Evolutionary conservation across 2,888 invertebrate genomes (phyloP).

Genomic region (Luffia ferchaultella): DNA sequence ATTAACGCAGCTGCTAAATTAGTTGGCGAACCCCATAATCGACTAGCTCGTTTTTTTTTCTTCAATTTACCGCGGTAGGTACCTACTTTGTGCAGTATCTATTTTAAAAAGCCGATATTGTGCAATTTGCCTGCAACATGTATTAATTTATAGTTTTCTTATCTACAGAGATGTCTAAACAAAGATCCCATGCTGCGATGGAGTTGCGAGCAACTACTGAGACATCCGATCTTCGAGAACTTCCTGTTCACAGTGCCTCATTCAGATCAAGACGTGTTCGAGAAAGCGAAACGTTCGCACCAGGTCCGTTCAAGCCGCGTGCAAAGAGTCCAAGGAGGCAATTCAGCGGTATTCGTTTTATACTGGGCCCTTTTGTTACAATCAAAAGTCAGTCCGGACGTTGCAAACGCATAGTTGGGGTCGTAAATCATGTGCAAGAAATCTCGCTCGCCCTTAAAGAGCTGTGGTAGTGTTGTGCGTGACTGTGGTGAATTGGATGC

Average conservation of each 20-base stretch:
- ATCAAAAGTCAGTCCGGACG: too few species aligned
- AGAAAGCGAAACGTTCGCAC: slow-evolving; percentile 47
- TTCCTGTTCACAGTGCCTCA: slow-evolving; percentile 84
- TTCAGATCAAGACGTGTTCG: slow-evolving; percentile 68
- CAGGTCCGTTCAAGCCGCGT: slow-evolving; percentile 28
- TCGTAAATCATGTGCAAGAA: too few species aligned
- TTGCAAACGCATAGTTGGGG: too few species aligned
- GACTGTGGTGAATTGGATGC: too few species aligned
- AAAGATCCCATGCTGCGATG: slow-evolving; percentile 92
- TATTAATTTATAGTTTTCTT: not conserved
- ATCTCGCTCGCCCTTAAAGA: too few species aligned
- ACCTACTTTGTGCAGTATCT: not conserved
- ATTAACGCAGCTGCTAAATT: too few species aligned
- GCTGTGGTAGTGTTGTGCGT: too few species aligned
- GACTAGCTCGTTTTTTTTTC: too few species aligned
- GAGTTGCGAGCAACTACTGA: slow-evolving; percentile 90
- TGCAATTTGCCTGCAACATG: not conserved
- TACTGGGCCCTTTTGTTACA: too few species aligned
- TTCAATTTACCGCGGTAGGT: too few species aligned
- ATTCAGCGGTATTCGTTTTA: not conserved
- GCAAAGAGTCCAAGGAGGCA: not conserved
- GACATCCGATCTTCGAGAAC: slow-evolving; percentile 92
- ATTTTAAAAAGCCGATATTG: not conserved
- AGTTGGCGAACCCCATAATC: too few species aligned
- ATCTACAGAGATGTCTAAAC: slow-evolving; percentile 88